These are phyloP conservation scores for Aeoliscus strigatus DNA, from an alignment of 2,797 vertebrate genomes.

Conservation along the genomic window DNA sequence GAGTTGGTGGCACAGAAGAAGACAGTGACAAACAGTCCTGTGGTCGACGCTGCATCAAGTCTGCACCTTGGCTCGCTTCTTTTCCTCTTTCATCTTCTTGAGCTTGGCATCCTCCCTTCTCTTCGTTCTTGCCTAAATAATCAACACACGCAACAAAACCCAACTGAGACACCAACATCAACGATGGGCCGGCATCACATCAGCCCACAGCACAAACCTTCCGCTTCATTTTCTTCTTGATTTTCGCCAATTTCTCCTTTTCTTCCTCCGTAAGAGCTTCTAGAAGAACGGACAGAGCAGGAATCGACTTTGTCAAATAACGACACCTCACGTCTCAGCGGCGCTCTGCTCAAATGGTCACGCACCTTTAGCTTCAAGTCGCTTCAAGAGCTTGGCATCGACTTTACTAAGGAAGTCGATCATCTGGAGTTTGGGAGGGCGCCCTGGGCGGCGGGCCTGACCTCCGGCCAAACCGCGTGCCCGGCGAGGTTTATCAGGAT, in stretches of 20 bases:
- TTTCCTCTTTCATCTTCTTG: slow-evolving; percentile 79
- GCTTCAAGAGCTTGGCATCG: slow-evolving; percentile 83
- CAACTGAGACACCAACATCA: slow-evolving; percentile 2
- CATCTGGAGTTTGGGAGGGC: slow-evolving; percentile 88
- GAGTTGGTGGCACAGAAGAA: background rate
- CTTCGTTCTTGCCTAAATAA: slow-evolving; percentile 84
- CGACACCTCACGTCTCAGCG: background rate
- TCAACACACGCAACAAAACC: slow-evolving; percentile 12
- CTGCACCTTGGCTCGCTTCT: slow-evolving; percentile 84
- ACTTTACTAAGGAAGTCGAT: slow-evolving; percentile 87
- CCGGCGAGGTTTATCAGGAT: slow-evolving; percentile 77
- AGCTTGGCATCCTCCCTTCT: slow-evolving; percentile 84
- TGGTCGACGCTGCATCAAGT: background rate
- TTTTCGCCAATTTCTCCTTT: slow-evolving; percentile 87
- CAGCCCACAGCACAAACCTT: slow-evolving; percentile 72
- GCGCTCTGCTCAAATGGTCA: background rate
- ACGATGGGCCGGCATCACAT: background rate
- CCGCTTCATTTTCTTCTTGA: slow-evolving; percentile 93
- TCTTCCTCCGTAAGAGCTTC: slow-evolving; percentile 90
- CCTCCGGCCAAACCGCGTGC: slow-evolving; percentile 63
- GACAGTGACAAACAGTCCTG: background rate
- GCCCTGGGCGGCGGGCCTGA: slow-evolving; percentile 82
- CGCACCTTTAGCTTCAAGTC: slow-evolving; percentile 86
- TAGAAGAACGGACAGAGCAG: slow-evolving; percentile 37
- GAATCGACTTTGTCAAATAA: background rate